Evolutionary conservation across 37 sponge, comb jelly and placozoan genomes (phyloP), one percentile per base, ranked within the genome.

Genomic region (Chondrosia reniformis): DNA sequence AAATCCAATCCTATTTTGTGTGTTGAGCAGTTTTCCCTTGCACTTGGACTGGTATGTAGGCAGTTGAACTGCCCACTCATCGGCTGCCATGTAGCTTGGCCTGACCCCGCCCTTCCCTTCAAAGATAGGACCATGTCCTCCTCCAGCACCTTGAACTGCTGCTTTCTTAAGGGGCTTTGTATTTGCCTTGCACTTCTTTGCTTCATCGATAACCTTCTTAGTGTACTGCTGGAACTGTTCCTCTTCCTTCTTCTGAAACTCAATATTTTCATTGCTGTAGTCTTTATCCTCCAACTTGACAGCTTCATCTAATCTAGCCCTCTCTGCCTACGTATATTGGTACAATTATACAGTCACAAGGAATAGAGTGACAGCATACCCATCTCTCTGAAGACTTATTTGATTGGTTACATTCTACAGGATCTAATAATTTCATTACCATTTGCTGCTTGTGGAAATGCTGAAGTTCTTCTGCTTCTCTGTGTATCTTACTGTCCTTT

Each of bases 1-100:
- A 62, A 90, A 94, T 28, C 95, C 95, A 65, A 94, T 81, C 54
- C 95, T 61, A 58, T 91, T 94, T 63, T 91, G 85, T 3, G 95
- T 91, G 57, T 85, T 69, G 36, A 27, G 91, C 91, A 73, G 86
- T 81, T 49, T 88, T 46, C 59, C 83, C 89, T 54, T 91, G 83
- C 0, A 88, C 86, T 33, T 85, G 46, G 36, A 76, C n/a, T 63
- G 63, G 76, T 93, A 93, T 56, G 83, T 75, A 2, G 94, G 94
- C 42, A 93, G 62, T 65, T 93, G 83, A 28, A 83, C 78, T 27
- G 40, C 82, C 15, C 79, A 83, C 0, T 79, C 63, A 69, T 89
- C 94, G 55, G 33, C 81, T 19, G 73, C 83, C 75, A 79, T 76
- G 71, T 80, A 92, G 65, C 93, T 92, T 17, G 93, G 93, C 28